Conservation (phyloP, 92 coral and sea anemone species). For the Porites rus region DNA sequence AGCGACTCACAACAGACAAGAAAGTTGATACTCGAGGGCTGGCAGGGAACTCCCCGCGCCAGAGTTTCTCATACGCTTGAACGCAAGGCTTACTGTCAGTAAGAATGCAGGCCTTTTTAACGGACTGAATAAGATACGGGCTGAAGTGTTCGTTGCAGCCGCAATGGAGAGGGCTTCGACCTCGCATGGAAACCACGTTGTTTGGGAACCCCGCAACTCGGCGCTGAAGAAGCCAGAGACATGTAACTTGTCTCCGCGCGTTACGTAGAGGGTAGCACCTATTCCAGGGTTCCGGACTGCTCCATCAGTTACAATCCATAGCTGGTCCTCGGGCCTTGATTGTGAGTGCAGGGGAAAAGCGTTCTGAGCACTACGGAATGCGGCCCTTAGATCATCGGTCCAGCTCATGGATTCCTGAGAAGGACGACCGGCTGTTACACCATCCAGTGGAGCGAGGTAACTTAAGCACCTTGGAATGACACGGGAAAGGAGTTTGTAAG, state of each 20-base stretch:
- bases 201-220: constrained; percentile 53
- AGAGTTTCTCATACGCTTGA: constrained; percentile 61
- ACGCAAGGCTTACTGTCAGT: constrained; percentile 70
- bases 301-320: constrained; percentile 74
- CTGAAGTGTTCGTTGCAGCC: constrained; percentile 57
- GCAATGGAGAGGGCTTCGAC: constrained; percentile 66
- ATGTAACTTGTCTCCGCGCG: constrained; percentile 36
- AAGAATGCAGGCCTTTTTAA: constrained; percentile 45
- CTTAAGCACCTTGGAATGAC: constrained; percentile 65
- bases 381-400: constrained; percentile 32
- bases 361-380: constrained; percentile 64
- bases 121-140: constrained; percentile 50
- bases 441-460: constrained; percentile 70
- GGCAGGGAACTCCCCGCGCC: constrained; percentile 66
- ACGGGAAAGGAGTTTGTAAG: constrained; percentile 61
- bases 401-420: constrained; percentile 58
- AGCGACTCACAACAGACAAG: constrained; percentile 63
- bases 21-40: constrained; percentile 72
- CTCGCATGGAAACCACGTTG: constrained; percentile 67
- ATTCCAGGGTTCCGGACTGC: constrained; percentile 68
- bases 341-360: constrained; percentile 55
- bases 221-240: constrained; percentile 63
- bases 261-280: constrained; percentile 69
- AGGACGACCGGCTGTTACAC: constrained; percentile 64
- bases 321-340: constrained; percentile 73